These are phyloP conservation scores for Folsomia manolachei DNA, from an alignment of 2,888 invertebrate genomes.

Conservation along the genomic window DNA sequence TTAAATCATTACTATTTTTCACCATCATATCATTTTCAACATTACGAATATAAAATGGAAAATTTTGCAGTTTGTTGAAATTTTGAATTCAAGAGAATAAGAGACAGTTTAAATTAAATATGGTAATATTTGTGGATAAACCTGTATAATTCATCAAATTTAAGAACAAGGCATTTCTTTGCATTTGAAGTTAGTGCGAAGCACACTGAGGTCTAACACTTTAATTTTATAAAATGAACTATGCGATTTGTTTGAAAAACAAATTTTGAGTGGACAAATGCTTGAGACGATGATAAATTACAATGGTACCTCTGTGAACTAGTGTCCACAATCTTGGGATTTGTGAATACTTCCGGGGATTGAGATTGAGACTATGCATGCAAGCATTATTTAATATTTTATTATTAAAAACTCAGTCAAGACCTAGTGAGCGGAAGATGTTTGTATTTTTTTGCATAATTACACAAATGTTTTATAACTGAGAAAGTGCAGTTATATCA, in stretches of 20 bases:
- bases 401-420: background rate
- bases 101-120: slow-evolving; percentile 7
- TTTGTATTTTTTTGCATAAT: background rate
- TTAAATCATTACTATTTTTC: too few species aligned
- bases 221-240: background rate
- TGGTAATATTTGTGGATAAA: background rate
- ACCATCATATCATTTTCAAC: background rate
- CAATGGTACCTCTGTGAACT: background rate
- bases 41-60: too few species aligned
- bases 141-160: background rate
- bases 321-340: background rate
- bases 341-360: slow-evolving; percentile 6
- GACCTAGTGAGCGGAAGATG: background rate
- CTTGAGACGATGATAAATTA: background rate
- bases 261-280: background rate
- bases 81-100: too few species aligned
- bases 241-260: background rate
- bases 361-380: background rate
- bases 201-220: background rate
- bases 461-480: slow-evolving; percentile 1
- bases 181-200: background rate
- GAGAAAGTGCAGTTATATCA: background rate
- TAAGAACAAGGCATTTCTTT: background rate
- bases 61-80: too few species aligned
- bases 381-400: background rate